Evolutionary conservation across 2,888 invertebrate genomes (phyloP).

Genomic region (Seira sanloemensis): DNA sequence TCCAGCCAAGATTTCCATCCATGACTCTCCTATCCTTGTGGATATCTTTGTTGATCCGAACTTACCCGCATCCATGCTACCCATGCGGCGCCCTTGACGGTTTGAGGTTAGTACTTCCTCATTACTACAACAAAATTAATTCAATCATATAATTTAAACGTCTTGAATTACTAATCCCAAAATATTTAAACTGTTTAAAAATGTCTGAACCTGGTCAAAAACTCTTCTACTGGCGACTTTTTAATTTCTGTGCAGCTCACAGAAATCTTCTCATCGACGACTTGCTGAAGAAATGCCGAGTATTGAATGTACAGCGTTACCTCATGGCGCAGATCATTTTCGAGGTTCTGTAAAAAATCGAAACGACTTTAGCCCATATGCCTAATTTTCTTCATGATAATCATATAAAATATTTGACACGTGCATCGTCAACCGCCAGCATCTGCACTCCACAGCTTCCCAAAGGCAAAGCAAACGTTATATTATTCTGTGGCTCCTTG

Average conservation of each 20-base stretch:
- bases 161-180: too few relatives aligned
- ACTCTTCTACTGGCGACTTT: conserved; percentile 51
- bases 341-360: conserved; percentile 63
- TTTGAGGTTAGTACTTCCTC: conserved; percentile 42
- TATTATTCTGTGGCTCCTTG: conserved; percentile 61
- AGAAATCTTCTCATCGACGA: conserved; percentile 72
- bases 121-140: conserved; percentile 19
- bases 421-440: conserved; percentile 67
- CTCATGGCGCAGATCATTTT: conserved; percentile 68
- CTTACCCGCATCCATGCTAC: conserved; percentile 45
- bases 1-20: conserved; percentile 72
- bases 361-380: too few relatives aligned
- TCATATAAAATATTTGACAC: conserved; percentile 10
- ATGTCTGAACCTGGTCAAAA: conserved; percentile 27
- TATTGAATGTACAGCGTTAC: conserved; percentile 72
- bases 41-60: conserved; percentile 64
- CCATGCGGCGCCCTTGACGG: conserved; percentile 69
- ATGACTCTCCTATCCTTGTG: conserved; percentile 71
- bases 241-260: conserved; percentile 69
- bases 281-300: conserved; percentile 72
- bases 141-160: not conserved
- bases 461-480: conserved; percentile 69
- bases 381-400: conserved; percentile 25
- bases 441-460: conserved; percentile 72
- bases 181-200: not conserved